Conservation (phyloP, 2,797 vertebrate species). For the Molossus molossus region DNA sequence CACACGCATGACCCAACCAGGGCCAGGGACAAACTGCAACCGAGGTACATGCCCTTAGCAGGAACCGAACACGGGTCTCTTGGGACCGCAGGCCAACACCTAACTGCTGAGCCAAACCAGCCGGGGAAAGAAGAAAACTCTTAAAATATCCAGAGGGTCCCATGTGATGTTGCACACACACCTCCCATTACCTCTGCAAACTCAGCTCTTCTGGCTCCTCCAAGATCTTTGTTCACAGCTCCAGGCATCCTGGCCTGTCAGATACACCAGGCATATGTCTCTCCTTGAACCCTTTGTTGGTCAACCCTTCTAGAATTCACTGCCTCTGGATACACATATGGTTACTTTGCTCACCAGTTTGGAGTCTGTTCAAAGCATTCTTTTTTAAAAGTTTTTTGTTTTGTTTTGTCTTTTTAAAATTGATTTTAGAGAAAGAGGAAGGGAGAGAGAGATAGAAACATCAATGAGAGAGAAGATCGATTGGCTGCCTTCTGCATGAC, state of each 20-base stretch:
- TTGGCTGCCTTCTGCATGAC: too few species aligned
- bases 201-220: neutral
- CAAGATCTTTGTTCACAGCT: neutral
- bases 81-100: too few species aligned
- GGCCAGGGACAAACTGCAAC: too few species aligned
- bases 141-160: neutral
- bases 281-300: neutral
- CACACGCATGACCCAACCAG: too few species aligned
- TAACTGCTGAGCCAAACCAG: too few species aligned
- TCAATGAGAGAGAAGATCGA: too few species aligned
- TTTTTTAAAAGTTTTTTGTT: too few species aligned
- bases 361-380: neutral
- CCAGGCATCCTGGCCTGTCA: neutral
- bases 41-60: too few species aligned
- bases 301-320: neutral
- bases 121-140: constrained; percentile 1
- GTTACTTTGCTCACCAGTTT: neutral
- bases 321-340: neutral
- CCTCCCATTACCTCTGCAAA: neutral
- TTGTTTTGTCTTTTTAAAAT: too few species aligned
- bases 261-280: neutral
- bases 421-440: too few species aligned
- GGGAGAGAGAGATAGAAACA: too few species aligned
- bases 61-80: too few species aligned
- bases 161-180: neutral